A percentile compares a stretch with the other conserved stretches of the same genome.
Conservation (phyloP, 2,888 invertebrate species). For the Petrolisthes manimaculis region DNA sequence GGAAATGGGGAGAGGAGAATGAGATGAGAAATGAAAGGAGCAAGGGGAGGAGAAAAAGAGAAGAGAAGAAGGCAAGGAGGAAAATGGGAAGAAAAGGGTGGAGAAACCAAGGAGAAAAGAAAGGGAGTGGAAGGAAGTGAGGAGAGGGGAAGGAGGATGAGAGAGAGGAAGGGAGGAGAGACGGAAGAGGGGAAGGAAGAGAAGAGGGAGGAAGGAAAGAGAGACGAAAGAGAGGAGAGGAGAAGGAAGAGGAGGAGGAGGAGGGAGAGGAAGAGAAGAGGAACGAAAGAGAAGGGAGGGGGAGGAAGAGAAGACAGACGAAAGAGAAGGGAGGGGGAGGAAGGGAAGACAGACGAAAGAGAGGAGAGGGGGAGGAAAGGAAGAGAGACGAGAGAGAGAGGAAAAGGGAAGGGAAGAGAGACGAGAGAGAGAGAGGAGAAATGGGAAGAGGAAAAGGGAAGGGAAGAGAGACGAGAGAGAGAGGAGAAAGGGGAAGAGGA, state of each 20-base stretch:
- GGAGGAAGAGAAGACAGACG: not conserved
- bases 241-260: not conserved
- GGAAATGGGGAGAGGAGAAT: not conserved
- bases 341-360: not conserved
- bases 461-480: not conserved
- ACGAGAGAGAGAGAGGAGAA: not conserved
- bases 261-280: not conserved
- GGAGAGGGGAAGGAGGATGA: constrained; percentile 1
- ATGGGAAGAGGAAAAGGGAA: not conserved
- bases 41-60: not conserved
- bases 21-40: not conserved
- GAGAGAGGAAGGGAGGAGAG: not conserved
- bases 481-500: not conserved
- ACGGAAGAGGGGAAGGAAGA: constrained; percentile 4
- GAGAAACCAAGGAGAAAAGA: too few species aligned
- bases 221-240: not conserved
- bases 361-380: not conserved
- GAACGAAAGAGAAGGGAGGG: not conserved
- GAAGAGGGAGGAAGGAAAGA: not conserved
- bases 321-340: not conserved
- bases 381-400: not conserved
- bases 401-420: not conserved
- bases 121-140: not conserved
- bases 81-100: not conserved
- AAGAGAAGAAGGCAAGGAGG: not conserved